Evolutionary conservation across 2,888 invertebrate genomes (phyloP).

Genomic region (Linnaemya vulpina): DNA sequence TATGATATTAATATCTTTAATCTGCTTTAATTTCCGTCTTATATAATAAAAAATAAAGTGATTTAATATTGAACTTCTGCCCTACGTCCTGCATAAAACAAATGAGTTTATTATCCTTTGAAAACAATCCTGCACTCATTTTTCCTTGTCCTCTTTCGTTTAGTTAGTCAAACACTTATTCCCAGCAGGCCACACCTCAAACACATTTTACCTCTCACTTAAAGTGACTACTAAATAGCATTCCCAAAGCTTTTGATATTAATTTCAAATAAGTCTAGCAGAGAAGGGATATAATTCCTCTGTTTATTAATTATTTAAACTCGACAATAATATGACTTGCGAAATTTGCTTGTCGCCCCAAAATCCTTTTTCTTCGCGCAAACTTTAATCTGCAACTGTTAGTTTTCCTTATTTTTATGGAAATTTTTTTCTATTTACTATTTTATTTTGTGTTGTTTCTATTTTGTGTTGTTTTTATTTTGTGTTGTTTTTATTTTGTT

Average conservation of each 20-base stretch:
- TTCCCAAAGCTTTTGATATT: not conserved
- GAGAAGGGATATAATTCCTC: not conserved
- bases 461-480: not conserved
- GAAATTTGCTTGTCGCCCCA: not conserved
- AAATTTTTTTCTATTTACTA: not conserved
- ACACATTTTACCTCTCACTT: not conserved
- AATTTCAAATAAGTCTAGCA: not conserved
- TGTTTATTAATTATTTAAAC: too few relatives aligned
- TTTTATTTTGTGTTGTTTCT: not conserved
- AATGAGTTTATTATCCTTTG: too few relatives aligned
- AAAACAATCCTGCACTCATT: too few relatives aligned
- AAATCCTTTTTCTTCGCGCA: constrained; percentile 7
- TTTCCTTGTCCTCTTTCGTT: too few relatives aligned
- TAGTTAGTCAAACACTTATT: too few relatives aligned
- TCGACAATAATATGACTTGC: too few relatives aligned
- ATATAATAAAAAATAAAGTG: too few relatives aligned
- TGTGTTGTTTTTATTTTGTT: not conserved
- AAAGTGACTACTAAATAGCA: not conserved
- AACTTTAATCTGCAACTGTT: not conserved
- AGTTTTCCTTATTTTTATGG: constrained; percentile 28
- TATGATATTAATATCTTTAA: too few relatives aligned
- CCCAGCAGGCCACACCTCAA: too few relatives aligned
- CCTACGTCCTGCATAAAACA: too few relatives aligned
- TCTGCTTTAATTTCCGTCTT: too few relatives aligned
- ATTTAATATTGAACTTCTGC: too few relatives aligned